Base-by-base conservation (phyloP, 2,888 invertebrate species). In the Phania funesta region DNA sequence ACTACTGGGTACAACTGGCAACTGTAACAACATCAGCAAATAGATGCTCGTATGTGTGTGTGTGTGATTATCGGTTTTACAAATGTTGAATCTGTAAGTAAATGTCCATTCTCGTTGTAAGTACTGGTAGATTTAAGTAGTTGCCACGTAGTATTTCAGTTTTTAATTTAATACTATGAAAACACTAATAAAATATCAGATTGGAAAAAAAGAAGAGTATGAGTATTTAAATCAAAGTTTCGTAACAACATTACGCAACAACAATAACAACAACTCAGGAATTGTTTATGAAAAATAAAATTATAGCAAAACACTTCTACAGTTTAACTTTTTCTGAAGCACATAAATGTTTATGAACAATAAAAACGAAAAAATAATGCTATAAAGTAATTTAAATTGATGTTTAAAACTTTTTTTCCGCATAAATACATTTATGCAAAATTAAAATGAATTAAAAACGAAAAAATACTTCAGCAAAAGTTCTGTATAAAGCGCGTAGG, bases 341-440 rank as follows among this genome's bases (percentile, higher is more conserved):
- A 16, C 52, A 16, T 67, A 73, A 60, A 71, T 81, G 54, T 67
- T 60, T 54, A 62, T 44, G 26, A n/a, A 38, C 70, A 70, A 54
- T 38, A 67, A 70, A 74, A 70, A 50, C 32, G 9, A 16, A 46
- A 35, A 68, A 46, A 65, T 32, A 67, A 35, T 20, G 54, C 26
- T 13, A 65, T 62, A 62, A 77, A 73, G 68, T 81, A 77, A 81
- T 77, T 81, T 73, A 67, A 76, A 76, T 81, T 76, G 67, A 81
- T 76, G 76, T 81, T 73, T 48, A 67, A 76, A 81, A 62, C 54
- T 73, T 62, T 58, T 74, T 46, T 32, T 41, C 29, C n/a, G 20
- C 46, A 44, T 32, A 7, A n/a, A 7, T 62, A 18, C 32, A 32
- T 62, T 35, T 64, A 46, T 64, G 20, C 7, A 74, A 22, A 11